Percentiles rank a stretch among this genome's conserved stretches.
These are phyloP conservation scores for Yponomeuta sedellus DNA, from an alignment of 2,888 invertebrate genomes.

Conservation along the genomic window DNA sequence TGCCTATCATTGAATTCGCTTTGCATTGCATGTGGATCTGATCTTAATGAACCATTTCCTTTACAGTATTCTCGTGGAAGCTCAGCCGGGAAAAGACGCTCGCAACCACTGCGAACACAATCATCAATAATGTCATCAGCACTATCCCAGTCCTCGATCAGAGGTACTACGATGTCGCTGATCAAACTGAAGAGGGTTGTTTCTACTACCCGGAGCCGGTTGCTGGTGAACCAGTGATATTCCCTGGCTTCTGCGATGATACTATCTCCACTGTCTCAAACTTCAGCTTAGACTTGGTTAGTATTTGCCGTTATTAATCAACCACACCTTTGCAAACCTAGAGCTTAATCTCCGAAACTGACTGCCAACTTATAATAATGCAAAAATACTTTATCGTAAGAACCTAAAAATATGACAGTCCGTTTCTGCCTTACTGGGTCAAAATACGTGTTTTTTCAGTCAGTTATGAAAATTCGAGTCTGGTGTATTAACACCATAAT, in stretches of 20 bases:
- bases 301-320: slow-evolving; percentile 16
- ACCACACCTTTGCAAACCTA: too few relatives aligned
- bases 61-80: slow-evolving; percentile 38
- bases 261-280: slow-evolving; percentile 28
- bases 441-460: too few relatives aligned
- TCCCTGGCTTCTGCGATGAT: slow-evolving; percentile 42
- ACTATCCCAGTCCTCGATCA: slow-evolving; percentile 35
- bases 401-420: too few relatives aligned
- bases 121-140: slow-evolving; percentile 32
- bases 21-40: background rate
- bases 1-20: too few relatives aligned
- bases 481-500: too few relatives aligned
- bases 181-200: slow-evolving; percentile 37
- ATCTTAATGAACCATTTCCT: slow-evolving; percentile 47
- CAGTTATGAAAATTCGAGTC: too few relatives aligned
- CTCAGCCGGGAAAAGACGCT: slow-evolving; percentile 39
- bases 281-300: slow-evolving; percentile 29
- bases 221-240: slow-evolving; percentile 34
- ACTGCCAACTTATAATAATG: too few relatives aligned
- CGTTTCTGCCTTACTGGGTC: too few relatives aligned
- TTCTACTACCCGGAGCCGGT: slow-evolving; percentile 43
- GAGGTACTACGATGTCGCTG: slow-evolving; percentile 32
- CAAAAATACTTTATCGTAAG: too few relatives aligned
- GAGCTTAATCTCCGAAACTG: too few relatives aligned
- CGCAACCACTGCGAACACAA: slow-evolving; percentile 21